These are phyloP conservation scores for Heliconius congener DNA, from an alignment of 1,140 invertebrate genomes.

Conservation along the genomic window DNA sequence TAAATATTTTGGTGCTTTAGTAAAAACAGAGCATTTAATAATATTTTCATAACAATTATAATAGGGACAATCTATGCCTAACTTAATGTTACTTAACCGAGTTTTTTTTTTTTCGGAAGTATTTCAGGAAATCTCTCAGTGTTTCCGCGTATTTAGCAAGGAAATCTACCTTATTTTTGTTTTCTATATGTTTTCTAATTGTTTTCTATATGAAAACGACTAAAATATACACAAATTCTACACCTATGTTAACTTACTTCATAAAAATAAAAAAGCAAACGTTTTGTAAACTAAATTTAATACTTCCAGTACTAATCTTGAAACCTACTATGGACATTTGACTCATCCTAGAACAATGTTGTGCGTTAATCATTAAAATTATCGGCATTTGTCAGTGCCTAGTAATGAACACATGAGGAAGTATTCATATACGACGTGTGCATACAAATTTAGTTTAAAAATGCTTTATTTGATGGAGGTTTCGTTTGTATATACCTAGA, in stretches of 20 bases:
- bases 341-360: conserved; percentile 23
- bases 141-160: no score
- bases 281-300: not conserved
- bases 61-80: not conserved
- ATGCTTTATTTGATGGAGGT: not conserved
- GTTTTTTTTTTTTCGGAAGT: no score
- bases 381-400: conserved; percentile 8
- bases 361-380: conserved; percentile 23
- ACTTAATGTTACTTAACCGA: no score
- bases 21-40: not conserved
- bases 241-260: no score
- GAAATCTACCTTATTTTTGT: no score
- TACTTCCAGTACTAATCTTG: not conserved
- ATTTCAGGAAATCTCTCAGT: no score
- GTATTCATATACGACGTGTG: conserved; percentile 10
- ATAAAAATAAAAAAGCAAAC: not conserved
- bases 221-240: no score
- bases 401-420: conserved; percentile 19
- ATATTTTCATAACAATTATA: not conserved
- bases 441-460: conserved; percentile 14
- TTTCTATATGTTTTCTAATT: no score
- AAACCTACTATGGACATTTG: conserved; percentile 10
- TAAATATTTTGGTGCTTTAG: not conserved
- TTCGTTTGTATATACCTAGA: no score
- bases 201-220: no score